Conservation (phyloP, 2,797 vertebrate species). For the Muraenolepis orangiensis region DNA sequence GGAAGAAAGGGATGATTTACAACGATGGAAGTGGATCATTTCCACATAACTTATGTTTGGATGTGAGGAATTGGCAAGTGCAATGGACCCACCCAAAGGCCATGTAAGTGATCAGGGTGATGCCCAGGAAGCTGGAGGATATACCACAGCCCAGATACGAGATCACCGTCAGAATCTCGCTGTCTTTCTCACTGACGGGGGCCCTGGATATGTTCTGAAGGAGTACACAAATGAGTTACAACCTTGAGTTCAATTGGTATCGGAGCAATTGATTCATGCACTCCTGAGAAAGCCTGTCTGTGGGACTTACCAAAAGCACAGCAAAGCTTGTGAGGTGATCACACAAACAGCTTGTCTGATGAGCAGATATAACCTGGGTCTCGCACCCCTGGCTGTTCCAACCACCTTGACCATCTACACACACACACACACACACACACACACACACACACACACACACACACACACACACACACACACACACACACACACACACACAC, state of each 20-base stretch:
- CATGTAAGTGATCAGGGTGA: constrained; percentile 82
- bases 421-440: constrained; percentile 30
- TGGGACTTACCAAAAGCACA: constrained; percentile 84
- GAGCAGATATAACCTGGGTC: constrained; percentile 59
- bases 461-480: constrained; percentile 5
- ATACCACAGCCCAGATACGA: constrained; percentile 81
- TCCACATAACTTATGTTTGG: background rate
- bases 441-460: constrained; percentile 5
- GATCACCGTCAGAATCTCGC: constrained; percentile 74
- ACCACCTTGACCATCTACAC: constrained; percentile 79
- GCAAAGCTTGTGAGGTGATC: constrained; percentile 93
- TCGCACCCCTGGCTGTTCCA: constrained; percentile 83
- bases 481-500: too few species aligned
- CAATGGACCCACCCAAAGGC: constrained; percentile 79
- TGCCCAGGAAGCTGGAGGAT: constrained; percentile 82
- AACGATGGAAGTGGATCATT: background rate
- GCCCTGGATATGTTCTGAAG: constrained; percentile 76
- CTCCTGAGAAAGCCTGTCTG: too few species aligned
- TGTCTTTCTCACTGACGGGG: constrained; percentile 53
- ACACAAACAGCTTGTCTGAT: constrained; percentile 85
- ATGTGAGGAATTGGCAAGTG: background rate
- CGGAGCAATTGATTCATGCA: too few species aligned
- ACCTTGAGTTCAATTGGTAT: background rate
- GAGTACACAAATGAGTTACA: background rate
- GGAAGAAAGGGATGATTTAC: background rate